phyloP scores from a whole-genome alignment of 1,140 invertebrate genomes.

The Phymastichus coffea region DNA sequence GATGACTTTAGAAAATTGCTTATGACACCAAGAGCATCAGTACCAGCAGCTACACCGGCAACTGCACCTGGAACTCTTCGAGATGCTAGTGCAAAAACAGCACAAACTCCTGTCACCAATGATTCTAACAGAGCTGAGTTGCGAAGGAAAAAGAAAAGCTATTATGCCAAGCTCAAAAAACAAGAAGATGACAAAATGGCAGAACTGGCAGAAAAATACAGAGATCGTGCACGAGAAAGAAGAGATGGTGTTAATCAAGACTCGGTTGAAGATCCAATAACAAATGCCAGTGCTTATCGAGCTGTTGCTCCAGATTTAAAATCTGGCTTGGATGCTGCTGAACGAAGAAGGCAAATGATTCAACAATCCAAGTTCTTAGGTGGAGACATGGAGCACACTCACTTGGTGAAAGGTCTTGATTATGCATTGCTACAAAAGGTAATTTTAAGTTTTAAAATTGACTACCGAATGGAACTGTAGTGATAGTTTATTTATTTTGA shows the following conservation, averaged over 20 bases:
- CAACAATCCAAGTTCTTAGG: constrained; percentile 99
- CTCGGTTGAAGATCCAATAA: constrained; percentile 81
- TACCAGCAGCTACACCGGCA: constrained; percentile 57
- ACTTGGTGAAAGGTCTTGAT: constrained; percentile 99
- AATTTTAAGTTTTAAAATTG: constrained; percentile 38
- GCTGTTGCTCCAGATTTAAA: constrained; percentile 95
- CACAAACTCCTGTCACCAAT: constrained; percentile 49
- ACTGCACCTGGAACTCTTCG: constrained; percentile 57
- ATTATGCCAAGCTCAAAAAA: constrained; percentile 92
- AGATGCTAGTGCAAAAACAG: constrained; percentile 63
- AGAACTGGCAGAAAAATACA: constrained; percentile 92
- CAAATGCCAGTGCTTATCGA: constrained; percentile 86
- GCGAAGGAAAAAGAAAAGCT: constrained; percentile 83
- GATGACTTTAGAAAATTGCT: constrained; percentile 94
- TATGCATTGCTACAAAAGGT: constrained; percentile 98
- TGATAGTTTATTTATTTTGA: neutral
- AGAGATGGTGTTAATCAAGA: constrained; percentile 84
- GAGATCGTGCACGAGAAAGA: constrained; percentile 91
- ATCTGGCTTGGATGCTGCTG: constrained; percentile 92
- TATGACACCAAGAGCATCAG: constrained; percentile 85
- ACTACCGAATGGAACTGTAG: no score
- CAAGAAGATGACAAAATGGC: constrained; percentile 95
- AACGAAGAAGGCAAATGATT: constrained; percentile 91
- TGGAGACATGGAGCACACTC: constrained; percentile 99
- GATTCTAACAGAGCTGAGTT: constrained; percentile 67